Base-by-base conservation (phyloP, 2,113 vertebrate genomes). In the Acanthochromis polyacanthus region DNA sequence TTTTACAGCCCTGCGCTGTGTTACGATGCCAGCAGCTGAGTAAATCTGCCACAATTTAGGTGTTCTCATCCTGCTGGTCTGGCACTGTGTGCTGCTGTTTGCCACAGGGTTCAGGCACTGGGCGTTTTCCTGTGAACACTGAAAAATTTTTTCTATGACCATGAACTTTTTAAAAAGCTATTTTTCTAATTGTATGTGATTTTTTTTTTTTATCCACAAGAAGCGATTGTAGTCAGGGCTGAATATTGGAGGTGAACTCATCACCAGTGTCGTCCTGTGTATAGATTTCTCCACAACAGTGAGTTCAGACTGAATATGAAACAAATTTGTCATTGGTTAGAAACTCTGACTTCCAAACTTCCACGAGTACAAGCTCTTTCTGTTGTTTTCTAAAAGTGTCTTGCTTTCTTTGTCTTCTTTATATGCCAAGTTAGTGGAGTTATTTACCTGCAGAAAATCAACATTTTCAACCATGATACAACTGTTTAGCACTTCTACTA, bases 141-240 rank as follows among this genome's bases (percentile, higher is more conserved):
- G 93, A 96, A 96, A 95, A 96, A 93, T 16, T 86, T 78, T 86
- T 88, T 63, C 86, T 80, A 72, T 38, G 4, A 12, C 51, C 22
- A 32, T 67, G 19, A 87, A 60, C 58, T 51, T 83, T 50, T 77
- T 62, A 23, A 80, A 86, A 23, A 73, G 38, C 8, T 85, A 80
- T 83, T 83, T 86, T 83, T 81, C 4, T 60, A 88, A 68, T 22
- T 61, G 6, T 71, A 2, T 51, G 10, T 40, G 12, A 43, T 12
- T 43, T 45, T 65, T 12, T 43, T 45, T 65, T 38, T 69, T 72
- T 40, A 50, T 59, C 30, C 3, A 36, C 20, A 52, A 51, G 22
- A 20, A 58, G 55, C 58, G 11, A 30, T 59, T 71, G 57, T 32
- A 36, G 48, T 38, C 43, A 32, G 30, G 50, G 66, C 48, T 70